A percentile compares a stretch with the other conserved stretches of the same genome.
Conservation (phyloP, 2,797 vertebrate genomes). For the Momotus momota region DNA sequence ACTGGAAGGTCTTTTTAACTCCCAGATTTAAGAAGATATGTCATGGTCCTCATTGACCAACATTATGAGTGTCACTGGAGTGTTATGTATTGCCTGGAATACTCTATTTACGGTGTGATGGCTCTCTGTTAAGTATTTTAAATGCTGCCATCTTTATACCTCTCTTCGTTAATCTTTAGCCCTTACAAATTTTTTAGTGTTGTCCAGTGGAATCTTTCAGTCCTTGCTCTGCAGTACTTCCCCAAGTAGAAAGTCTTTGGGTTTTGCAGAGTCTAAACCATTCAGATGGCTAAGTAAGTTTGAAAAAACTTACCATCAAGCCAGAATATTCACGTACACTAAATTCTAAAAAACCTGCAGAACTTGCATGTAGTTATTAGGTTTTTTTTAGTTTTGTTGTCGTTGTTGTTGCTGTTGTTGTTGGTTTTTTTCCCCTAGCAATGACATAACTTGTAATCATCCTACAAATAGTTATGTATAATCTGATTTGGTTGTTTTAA, state of each 20-base stretch:
- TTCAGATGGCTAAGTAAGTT: not conserved
- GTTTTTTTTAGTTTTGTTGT: not conserved
- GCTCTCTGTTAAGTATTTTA: not conserved
- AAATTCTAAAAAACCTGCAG: not conserved
- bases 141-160: not conserved
- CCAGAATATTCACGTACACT: not conserved
- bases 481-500: not conserved
- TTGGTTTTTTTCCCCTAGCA: not conserved
- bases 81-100: not conserved
- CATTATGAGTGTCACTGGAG: not conserved
- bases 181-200: not conserved
- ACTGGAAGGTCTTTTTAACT: not conserved
- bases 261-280: not conserved
- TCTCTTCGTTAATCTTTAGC: not conserved
- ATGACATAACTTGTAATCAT: slow-evolving; percentile 7
- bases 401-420: not conserved
- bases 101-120: not conserved
- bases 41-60: not conserved
- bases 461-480: slow-evolving; percentile 11
- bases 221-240: not conserved
- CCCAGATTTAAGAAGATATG: not conserved
- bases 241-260: not conserved
- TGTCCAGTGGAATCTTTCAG: not conserved
- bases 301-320: not conserved
- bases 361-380: not conserved